Evolutionary conservation across 2,797 vertebrate species (phyloP), one percentile per base, ranked within the genome.

Genomic region (Xenentodon cancila): DNA sequence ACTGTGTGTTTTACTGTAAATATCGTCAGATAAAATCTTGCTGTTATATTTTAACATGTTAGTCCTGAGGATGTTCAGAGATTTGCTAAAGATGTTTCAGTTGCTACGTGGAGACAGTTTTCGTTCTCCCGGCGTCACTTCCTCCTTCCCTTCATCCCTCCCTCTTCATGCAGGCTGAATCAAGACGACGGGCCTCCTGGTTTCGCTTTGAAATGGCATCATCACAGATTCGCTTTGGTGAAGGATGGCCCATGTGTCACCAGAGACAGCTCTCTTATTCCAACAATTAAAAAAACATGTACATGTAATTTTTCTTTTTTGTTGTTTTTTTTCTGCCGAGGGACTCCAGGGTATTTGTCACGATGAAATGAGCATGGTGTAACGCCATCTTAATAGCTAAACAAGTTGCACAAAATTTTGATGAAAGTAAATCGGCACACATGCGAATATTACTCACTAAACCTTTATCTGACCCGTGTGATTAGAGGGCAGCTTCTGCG

Each of bases 151-250:
- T 63, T 56, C 53, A 54, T 32, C 66, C 59, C 61, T 77, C 71
- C 56, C 37, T 70, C 48, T 55, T 21, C 25, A 34, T 71, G 47
- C 67, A 50, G 71, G 55, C 85, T 76, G 80, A 89, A 81, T 90
- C 85, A 84, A 88, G 84, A 85, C 70, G 51, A 62, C 50, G 54
- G 60, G 45, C 65, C 59, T 71, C 68, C 79, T 54, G 19, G 81
- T 77, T 75, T 83, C 51, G 46, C 79, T 85, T 74, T 71, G 77
- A 84, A 77, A 79, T 65, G 80, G 75, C 75, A 85, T 84, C 82
- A 63, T 69, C 74, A 64, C 65, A 52, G 57, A 73, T 72, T 71
- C 58, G 70, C 69, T 62, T 64, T 40, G 61, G 68, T 42, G 71
- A 3, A 4, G 77, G 54, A 57, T n/a, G 13, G 63, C 47, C 64